phyloP scores from a whole-genome alignment of 2,888 invertebrate genomes.

The Salticus scenicus region DNA sequence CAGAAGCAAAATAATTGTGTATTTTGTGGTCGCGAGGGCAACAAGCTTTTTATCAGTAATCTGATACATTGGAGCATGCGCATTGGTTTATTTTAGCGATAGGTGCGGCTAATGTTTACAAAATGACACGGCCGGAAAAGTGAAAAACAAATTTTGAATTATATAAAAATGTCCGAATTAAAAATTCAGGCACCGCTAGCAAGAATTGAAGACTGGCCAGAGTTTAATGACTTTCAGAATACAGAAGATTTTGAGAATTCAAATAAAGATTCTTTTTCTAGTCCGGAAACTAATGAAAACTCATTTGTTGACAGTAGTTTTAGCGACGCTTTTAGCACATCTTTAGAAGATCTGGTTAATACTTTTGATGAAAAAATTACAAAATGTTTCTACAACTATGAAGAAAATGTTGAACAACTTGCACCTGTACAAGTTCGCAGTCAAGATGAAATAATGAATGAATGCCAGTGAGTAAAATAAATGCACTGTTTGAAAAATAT shows the following conservation, averaged over 20 bases:
- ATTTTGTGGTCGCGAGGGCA: no score
- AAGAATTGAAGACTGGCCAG: constrained; percentile 86
- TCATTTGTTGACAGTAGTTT: constrained; percentile 82
- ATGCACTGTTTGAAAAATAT: no score
- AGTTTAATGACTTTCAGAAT: constrained; percentile 78
- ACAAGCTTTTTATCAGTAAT: no score
- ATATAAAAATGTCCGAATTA: constrained; percentile 80
- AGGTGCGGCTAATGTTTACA: neutral
- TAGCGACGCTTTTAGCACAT: constrained; percentile 92
- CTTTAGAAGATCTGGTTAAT: constrained; percentile 97
- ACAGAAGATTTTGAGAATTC: constrained; percentile 75
- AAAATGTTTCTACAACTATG: constrained; percentile 97
- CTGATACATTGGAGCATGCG: neutral
- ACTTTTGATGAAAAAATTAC: constrained; percentile 99
- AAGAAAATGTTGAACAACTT: constrained; percentile 96
- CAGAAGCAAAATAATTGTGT: no score
- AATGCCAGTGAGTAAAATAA: constrained; percentile 95
- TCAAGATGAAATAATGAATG: constrained; percentile 99
- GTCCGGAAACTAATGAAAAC: constrained; percentile 73
- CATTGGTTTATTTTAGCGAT: neutral
- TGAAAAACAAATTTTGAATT: neutral
- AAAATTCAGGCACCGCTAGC: constrained; percentile 98
- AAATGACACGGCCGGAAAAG: neutral
- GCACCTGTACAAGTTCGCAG: constrained; percentile 98
- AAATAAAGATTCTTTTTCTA: constrained; percentile 71